These are phyloP conservation scores for Aphelinus certus DNA, from an alignment of 1,140 invertebrate species.

Conservation along the genomic window DNA sequence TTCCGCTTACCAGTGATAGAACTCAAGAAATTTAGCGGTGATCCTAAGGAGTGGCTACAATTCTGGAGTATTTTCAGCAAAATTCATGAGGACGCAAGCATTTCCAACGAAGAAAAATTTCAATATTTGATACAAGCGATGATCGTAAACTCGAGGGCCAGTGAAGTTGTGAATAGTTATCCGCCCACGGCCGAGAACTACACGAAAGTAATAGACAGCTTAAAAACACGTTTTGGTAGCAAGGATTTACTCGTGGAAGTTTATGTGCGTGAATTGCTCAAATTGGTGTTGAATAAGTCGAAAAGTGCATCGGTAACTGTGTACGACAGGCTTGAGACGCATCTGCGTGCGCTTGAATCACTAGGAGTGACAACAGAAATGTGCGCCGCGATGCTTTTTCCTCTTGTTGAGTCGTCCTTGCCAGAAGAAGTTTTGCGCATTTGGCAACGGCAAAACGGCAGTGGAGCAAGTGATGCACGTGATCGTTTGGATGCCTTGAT, in stretches of 20 bases:
- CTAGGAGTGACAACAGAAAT: conserved; percentile 49
- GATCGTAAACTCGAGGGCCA: conserved; percentile 10
- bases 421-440: conserved; percentile 48
- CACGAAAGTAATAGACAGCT: conserved; percentile 41
- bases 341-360: conserved; percentile 48
- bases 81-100: conserved; percentile 40
- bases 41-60: conserved; percentile 4
- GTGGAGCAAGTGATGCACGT: conserved; percentile 1
- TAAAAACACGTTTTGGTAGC: conserved; percentile 44
- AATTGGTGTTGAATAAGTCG: conserved; percentile 41
- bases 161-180: conserved; percentile 41
- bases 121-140: conserved; percentile 25
- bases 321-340: conserved; percentile 50
- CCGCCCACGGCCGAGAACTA: conserved; percentile 47
- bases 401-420: conserved; percentile 53
- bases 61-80: conserved; percentile 43
- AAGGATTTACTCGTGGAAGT: conserved; percentile 47
- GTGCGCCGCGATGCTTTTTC: conserved; percentile 49
- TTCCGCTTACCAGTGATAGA: not conserved
- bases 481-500: conserved; percentile 41
- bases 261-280: conserved; percentile 47
- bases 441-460: conserved; percentile 45
- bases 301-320: conserved; percentile 24
- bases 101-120: conserved; percentile 27
- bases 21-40: conserved; percentile 1